These are phyloP conservation scores for Macrotrachela quadricornifera DNA, from an alignment of 1,140 invertebrate genomes.

Conservation along the genomic window DNA sequence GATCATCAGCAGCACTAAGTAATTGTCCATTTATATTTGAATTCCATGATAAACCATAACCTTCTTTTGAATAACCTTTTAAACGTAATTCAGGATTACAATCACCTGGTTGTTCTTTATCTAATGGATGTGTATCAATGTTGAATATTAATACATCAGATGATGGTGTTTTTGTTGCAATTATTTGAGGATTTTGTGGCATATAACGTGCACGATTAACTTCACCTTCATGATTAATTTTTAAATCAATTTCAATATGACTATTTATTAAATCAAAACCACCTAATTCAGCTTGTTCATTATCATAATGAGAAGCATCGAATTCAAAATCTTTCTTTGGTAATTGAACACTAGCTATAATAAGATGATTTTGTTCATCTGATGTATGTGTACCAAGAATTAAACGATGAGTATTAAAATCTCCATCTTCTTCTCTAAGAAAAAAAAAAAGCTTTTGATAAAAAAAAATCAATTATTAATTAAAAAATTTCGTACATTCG, in stretches of 20 bases:
- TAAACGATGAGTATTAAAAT: constrained; percentile 70
- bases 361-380: constrained; percentile 94
- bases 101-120: constrained; percentile 41
- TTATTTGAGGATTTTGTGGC: constrained; percentile 97
- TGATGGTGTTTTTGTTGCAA: constrained; percentile 95
- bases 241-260: constrained; percentile 98
- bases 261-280: constrained; percentile 96
- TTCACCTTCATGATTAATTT: constrained; percentile 98
- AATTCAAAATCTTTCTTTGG: too few species aligned
- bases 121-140: constrained; percentile 85
- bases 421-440: too few species aligned
- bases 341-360: constrained; percentile 90
- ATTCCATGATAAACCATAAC: constrained; percentile 87
- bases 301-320: constrained; percentile 95
- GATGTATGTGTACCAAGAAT: constrained; percentile 97
- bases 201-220: constrained; percentile 95
- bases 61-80: constrained; percentile 95
- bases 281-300: constrained; percentile 95
- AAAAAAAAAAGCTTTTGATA: too few species aligned
- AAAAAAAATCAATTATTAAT: too few species aligned
- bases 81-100: constrained; percentile 53
- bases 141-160: constrained; percentile 98
- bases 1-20: constrained; percentile 87
- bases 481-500: constrained; percentile 86
- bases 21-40: constrained; percentile 90